These are phyloP conservation scores for Sylvilagus bachmani DNA, from an alignment of 2,113 vertebrate species.

Conservation along the genomic window DNA sequence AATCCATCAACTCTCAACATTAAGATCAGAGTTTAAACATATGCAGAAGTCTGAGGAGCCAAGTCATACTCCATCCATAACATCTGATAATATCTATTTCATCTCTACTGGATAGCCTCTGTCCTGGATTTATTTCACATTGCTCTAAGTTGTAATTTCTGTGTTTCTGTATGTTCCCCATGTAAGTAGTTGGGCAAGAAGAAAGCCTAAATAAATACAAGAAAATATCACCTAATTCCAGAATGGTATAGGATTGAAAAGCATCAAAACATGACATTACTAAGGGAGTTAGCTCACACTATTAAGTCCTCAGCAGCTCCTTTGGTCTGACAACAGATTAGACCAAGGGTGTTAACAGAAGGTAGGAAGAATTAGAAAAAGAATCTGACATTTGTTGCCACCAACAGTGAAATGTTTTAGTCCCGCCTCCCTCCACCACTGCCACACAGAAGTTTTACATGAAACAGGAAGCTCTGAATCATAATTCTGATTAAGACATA, in stretches of 20 bases:
- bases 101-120: conserved; percentile 10
- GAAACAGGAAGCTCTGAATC: conserved; percentile 79
- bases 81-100: conserved; percentile 17
- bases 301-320: conserved; percentile 39
- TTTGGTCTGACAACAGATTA: conserved; percentile 15
- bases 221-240: conserved; percentile 34
- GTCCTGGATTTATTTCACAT: conserved; percentile 29
- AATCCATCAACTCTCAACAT: no score
- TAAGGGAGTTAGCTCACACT: conserved; percentile 19
- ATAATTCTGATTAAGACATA: conserved; percentile 76
- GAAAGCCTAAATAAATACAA: conserved; percentile 60
- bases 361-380: conserved; percentile 55
- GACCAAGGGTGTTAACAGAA: background rate
- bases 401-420: conserved; percentile 61
- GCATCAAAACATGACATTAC: conserved; percentile 56
- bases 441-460: conserved; percentile 49
- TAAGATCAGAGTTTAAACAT: no score
- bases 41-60: no score
- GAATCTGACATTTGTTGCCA: conserved; percentile 47
- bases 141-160: conserved; percentile 21
- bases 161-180: conserved; percentile 42
- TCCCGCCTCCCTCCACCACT: background rate
- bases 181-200: conserved; percentile 48
- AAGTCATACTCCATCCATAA: no score
- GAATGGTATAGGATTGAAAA: conserved; percentile 41